Conservation (phyloP, 2,113 vertebrate genomes). For the Engraulis encrasicolus region DNA sequence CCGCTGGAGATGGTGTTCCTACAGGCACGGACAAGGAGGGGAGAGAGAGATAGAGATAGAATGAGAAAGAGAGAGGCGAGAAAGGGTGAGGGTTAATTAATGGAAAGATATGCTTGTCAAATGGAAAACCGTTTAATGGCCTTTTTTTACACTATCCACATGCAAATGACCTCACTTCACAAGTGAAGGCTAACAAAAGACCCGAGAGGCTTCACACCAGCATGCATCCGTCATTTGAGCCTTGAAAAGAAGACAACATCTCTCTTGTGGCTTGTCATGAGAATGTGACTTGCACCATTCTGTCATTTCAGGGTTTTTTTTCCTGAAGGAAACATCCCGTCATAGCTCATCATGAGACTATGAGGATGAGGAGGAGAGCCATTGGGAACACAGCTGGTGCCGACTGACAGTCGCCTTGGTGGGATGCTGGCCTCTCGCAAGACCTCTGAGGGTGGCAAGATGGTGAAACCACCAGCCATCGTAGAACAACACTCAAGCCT, state of each 20-base stretch:
- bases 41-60: too few relatives aligned
- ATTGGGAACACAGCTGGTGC: neutral
- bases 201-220: neutral
- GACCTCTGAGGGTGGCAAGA: neutral
- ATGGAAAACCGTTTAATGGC: neutral
- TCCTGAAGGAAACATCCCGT: too few relatives aligned
- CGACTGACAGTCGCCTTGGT: neutral
- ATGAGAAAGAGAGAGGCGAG: too few relatives aligned
- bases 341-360: too few relatives aligned
- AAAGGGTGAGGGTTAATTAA: neutral
- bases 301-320: too few relatives aligned
- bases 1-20: slow-evolving; percentile 96
- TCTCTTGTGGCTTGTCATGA: neutral
- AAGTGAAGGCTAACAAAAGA: too few relatives aligned
- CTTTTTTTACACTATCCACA: too few relatives aligned
- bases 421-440: neutral
- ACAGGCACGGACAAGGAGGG: slow-evolving; percentile 53
- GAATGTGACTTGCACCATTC: neutral
- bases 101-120: neutral
- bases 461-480: neutral
- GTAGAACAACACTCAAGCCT: neutral
- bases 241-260: neutral
- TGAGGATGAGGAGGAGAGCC: neutral
- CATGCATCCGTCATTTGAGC: neutral
- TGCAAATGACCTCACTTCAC: too few relatives aligned